These are phyloP conservation scores for Aphyosemion australe DNA, from an alignment of 2,113 vertebrate genomes.

Conservation along the genomic window DNA sequence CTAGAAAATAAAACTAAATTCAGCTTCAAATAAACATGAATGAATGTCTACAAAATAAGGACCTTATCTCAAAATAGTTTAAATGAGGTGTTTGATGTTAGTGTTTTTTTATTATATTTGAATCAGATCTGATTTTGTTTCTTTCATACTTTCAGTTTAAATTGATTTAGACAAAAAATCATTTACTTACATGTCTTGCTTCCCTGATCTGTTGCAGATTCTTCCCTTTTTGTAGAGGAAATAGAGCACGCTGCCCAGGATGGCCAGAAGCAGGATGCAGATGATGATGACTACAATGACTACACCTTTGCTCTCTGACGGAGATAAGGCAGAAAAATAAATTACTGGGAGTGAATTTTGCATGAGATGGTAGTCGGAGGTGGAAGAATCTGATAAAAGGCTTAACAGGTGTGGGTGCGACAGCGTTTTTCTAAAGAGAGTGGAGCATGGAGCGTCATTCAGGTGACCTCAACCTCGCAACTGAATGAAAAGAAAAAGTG, in stretches of 20 bases:
- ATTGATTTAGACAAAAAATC: too few species aligned
- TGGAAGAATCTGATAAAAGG: neutral
- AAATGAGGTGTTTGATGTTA: too few species aligned
- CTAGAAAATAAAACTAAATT: too few species aligned
- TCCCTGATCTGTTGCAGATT: slow-evolving; percentile 90
- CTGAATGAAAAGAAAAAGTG: slow-evolving; percentile 19
- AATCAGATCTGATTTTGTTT: too few species aligned
- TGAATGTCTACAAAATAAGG: too few species aligned
- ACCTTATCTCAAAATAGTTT: too few species aligned
- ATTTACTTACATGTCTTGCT: slow-evolving; percentile 92
- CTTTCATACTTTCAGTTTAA: too few species aligned
- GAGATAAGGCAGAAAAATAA: slow-evolving; percentile 42
- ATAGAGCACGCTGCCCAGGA: slow-evolving; percentile 91
- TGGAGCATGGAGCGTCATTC: slow-evolving; percentile 25
- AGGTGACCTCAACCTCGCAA: slow-evolving; percentile 31
- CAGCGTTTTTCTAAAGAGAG: slow-evolving; percentile 11
- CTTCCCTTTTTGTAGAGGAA: slow-evolving; percentile 98
- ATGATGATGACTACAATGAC: slow-evolving; percentile 91
- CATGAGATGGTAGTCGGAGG: slow-evolving; percentile 2
- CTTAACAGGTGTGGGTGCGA: slow-evolving; percentile 4
- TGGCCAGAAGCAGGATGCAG: slow-evolving; percentile 88
- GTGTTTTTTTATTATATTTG: too few species aligned
- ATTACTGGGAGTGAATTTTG: neutral
- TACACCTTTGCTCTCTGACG: slow-evolving; percentile 85
- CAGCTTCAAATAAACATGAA: too few species aligned